Percentiles rank a stretch among this genome's conserved stretches.
phyloP scores from a whole-genome alignment of 2,113 vertebrate genomes.

The Rutilus rutilus region DNA sequence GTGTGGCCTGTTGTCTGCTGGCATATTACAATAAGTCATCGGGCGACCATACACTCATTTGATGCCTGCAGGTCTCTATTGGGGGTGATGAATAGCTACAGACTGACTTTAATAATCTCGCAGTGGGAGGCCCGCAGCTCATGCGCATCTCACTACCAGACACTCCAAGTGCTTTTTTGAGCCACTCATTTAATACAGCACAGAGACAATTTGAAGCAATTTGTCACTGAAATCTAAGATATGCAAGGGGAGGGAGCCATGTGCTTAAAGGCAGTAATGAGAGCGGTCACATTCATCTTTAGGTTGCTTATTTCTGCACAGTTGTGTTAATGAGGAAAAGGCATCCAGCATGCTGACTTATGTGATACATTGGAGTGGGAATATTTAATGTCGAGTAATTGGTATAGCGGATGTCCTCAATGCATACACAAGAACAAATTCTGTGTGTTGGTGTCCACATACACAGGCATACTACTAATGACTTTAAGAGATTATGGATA shows the following conservation, averaged over 20 bases:
- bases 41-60: slow-evolving; percentile 37
- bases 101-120: slow-evolving; percentile 58
- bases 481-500: neutral
- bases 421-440: neutral
- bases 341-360: slow-evolving; percentile 48
- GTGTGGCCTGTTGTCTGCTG: slow-evolving; percentile 25
- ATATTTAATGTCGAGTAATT: slow-evolving; percentile 49
- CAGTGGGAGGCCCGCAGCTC: slow-evolving; percentile 54
- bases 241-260: slow-evolving; percentile 5
- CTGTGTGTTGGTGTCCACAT: neutral
- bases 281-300: slow-evolving; percentile 54
- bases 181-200: slow-evolving; percentile 44
- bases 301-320: slow-evolving; percentile 52
- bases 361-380: slow-evolving; percentile 37
- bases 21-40: slow-evolving; percentile 43
- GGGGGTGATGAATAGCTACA: slow-evolving; percentile 57
- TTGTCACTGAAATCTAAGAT: slow-evolving; percentile 45
- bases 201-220: slow-evolving; percentile 56
- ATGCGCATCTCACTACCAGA: slow-evolving; percentile 40
- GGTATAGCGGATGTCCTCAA: slow-evolving; percentile 25
- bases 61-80: slow-evolving; percentile 52
- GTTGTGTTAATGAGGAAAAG: slow-evolving; percentile 42
- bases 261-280: slow-evolving; percentile 51
- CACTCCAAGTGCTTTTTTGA: slow-evolving; percentile 38
- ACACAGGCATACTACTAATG: neutral